These are phyloP conservation scores for Morone saxatilis DNA, from an alignment of 2,113 vertebrate species.

Conservation along the genomic window DNA sequence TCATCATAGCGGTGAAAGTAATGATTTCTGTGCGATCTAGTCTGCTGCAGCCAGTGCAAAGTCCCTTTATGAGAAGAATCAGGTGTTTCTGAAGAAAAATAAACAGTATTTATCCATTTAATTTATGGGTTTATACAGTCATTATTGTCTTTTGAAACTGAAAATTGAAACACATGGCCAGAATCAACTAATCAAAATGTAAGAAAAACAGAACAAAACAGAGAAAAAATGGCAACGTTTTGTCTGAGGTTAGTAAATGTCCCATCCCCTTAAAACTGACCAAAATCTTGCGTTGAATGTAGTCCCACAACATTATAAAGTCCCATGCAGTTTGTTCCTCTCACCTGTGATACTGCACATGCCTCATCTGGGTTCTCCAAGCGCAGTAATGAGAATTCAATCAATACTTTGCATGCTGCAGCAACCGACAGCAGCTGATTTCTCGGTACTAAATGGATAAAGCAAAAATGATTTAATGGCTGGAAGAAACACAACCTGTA, in stretches of 20 bases:
- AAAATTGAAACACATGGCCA: neutral
- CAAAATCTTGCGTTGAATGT: neutral
- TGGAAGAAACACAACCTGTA: neutral
- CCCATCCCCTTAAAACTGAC: neutral
- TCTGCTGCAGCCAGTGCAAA: slow-evolving; percentile 97
- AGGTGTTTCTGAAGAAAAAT: slow-evolving; percentile 91
- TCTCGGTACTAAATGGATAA: slow-evolving; percentile 88
- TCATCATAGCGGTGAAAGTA: slow-evolving; percentile 99
- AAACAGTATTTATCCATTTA: neutral
- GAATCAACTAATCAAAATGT: neutral
- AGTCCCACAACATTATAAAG: neutral
- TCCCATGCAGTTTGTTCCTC: slow-evolving; percentile 1
- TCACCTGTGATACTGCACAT: slow-evolving; percentile 98
- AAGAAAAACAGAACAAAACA: neutral
- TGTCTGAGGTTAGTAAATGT: neutral
- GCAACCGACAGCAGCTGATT: slow-evolving; percentile 97
- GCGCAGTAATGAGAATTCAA: slow-evolving; percentile 96
- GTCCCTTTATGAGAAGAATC: slow-evolving; percentile 98
- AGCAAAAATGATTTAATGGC: neutral
- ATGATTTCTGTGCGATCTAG: slow-evolving; percentile 98
- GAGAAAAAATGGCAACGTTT: neutral
- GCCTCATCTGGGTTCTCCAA: slow-evolving; percentile 98
- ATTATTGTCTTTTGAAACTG: neutral
- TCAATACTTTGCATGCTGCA: slow-evolving; percentile 97
- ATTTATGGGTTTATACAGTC: neutral